These are phyloP conservation scores for Galerucella pusilla DNA, from an alignment of 2,888 invertebrate species.

Conservation along the genomic window DNA sequence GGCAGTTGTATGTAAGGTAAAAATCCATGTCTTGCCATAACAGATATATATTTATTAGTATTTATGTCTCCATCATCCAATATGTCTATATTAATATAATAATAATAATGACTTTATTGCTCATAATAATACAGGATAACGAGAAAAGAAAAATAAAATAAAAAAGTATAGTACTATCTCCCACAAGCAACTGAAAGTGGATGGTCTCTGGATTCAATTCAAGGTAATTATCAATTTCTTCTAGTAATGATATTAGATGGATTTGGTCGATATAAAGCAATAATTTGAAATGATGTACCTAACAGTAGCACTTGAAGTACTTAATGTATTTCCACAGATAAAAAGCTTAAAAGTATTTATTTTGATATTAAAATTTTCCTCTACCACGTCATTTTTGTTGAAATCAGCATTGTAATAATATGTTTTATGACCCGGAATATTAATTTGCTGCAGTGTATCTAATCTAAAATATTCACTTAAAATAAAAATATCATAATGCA, in stretches of 20 bases:
- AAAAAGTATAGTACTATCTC: constrained; percentile 1
- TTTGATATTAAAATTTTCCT: constrained; percentile 26
- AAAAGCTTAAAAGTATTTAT: constrained; percentile 27
- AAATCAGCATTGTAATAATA: constrained; percentile 33
- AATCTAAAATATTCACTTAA: neutral
- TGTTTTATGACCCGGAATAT: constrained; percentile 26
- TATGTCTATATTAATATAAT: constrained; percentile 27
- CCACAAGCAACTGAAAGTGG: constrained; percentile 26
- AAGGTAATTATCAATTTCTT: constrained; percentile 33
- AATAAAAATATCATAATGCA: constrained; percentile 27
- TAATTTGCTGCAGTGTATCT: constrained; percentile 28
- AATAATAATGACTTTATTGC: no score
- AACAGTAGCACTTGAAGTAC: constrained; percentile 28
- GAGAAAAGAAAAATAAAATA: no score
- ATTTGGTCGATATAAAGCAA: constrained; percentile 33
- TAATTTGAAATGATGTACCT: constrained; percentile 31
- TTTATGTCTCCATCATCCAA: constrained; percentile 25
- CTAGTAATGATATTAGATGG: constrained; percentile 25
- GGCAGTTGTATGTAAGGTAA: constrained; percentile 20
- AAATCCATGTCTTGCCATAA: constrained; percentile 34
- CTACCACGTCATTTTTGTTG: constrained; percentile 24
- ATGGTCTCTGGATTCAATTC: constrained; percentile 30
- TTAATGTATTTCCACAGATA: constrained; percentile 26
- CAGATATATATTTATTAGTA: constrained; percentile 33
- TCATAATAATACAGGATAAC: no score